These are phyloP conservation scores for Omphaloscelis lunosa DNA, from an alignment of 2,888 invertebrate genomes.

Conservation along the genomic window DNA sequence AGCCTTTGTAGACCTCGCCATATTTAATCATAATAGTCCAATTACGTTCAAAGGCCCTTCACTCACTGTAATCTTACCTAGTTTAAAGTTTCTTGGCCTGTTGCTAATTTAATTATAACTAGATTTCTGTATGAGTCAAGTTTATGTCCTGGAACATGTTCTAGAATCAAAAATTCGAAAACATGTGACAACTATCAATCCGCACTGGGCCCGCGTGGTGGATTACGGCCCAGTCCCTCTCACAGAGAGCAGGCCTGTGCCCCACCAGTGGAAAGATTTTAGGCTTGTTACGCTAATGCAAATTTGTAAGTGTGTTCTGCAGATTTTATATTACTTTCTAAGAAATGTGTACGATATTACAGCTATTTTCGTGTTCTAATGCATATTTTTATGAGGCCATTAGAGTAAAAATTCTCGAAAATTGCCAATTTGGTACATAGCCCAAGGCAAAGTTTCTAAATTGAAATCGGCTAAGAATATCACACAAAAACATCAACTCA, in stretches of 20 bases:
- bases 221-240: no score
- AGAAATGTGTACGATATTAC: neutral
- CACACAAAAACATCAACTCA: neutral
- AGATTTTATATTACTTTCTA: neutral
- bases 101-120: slow-evolving; percentile 28
- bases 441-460: neutral
- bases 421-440: neutral
- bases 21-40: slow-evolving; percentile 58
- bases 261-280: no score
- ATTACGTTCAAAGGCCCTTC: slow-evolving; percentile 57
- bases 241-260: no score
- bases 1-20: slow-evolving; percentile 46
- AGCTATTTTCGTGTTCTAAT: neutral
- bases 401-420: neutral
- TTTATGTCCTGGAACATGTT: neutral
- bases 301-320: neutral
- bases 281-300: no score
- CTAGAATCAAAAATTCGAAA: no score
- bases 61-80: slow-evolving; percentile 37
- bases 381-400: neutral
- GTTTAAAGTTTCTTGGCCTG: slow-evolving; percentile 27
- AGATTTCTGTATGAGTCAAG: neutral
- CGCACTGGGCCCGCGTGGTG: no score
- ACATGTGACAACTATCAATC: no score
- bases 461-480: neutral